A percentile compares a stretch with the other conserved stretches of the same genome.
phyloP scores from a whole-genome alignment of 2,888 invertebrate genomes.

The Oligia latruncula region DNA sequence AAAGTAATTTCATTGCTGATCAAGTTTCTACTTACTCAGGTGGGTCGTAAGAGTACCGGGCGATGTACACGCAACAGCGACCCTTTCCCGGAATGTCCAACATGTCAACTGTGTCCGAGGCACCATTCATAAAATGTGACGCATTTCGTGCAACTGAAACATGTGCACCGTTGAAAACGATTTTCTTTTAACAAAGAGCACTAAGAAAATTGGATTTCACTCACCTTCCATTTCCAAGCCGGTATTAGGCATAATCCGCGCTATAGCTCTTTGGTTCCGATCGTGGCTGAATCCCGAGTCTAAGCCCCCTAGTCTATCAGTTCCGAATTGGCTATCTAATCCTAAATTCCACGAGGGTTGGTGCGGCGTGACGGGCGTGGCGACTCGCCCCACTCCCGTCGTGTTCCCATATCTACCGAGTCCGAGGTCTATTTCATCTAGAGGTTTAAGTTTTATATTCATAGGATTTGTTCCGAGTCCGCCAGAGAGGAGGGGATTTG shows the following conservation, averaged over 20 bases:
- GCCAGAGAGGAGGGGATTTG: constrained; percentile 91
- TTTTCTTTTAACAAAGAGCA: constrained; percentile 33
- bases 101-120: constrained; percentile 96
- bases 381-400: constrained; percentile 87
- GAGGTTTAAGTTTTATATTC: constrained; percentile 92
- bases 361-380: constrained; percentile 92
- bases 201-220: constrained; percentile 62
- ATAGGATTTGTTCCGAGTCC: constrained; percentile 90
- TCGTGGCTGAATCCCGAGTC: constrained; percentile 90
- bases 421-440: constrained; percentile 93
- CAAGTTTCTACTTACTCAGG: constrained; percentile 89
- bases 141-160: constrained; percentile 85
- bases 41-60: constrained; percentile 94
- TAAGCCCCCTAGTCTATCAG: constrained; percentile 90
- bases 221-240: constrained; percentile 88
- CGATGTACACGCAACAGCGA: constrained; percentile 97
- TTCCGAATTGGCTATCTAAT: constrained; percentile 91
- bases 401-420: constrained; percentile 89
- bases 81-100: constrained; percentile 98
- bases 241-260: constrained; percentile 87
- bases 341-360: constrained; percentile 91
- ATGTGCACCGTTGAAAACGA: constrained; percentile 45
- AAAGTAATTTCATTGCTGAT: constrained; percentile 15
- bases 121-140: constrained; percentile 89
- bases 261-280: constrained; percentile 90